Conservation (phyloP, 2,888 invertebrate genomes). For the Biston stratarius region DNA sequence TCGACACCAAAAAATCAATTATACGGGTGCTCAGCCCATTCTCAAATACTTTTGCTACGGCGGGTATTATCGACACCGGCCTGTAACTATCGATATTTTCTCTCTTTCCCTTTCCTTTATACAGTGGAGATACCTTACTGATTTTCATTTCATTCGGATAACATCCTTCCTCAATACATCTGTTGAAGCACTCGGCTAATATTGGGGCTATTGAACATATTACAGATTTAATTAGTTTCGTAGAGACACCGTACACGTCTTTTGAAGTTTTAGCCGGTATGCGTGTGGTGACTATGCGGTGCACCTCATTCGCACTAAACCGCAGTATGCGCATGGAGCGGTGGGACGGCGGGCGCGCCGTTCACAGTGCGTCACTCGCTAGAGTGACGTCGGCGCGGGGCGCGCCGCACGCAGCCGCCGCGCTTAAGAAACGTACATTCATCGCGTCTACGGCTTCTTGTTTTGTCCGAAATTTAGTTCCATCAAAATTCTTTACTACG, state of each 20-base stretch:
- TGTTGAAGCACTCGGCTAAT: neutral
- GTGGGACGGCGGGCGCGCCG: slow-evolving; percentile 1
- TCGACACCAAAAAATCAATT: too few relatives aligned
- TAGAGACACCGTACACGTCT: neutral
- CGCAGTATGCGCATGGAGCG: neutral
- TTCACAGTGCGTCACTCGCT: neutral
- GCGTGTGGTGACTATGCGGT: neutral
- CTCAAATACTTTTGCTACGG: too few relatives aligned
- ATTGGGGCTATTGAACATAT: neutral
- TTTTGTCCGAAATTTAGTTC: neutral
- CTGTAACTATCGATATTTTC: too few relatives aligned
- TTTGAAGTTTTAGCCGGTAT: slow-evolving; percentile 1
- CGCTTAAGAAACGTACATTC: neutral
- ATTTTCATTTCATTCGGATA: too few relatives aligned
- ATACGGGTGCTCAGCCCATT: too few relatives aligned
- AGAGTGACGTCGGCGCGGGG: neutral
- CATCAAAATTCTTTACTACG: neutral
- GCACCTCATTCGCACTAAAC: neutral
- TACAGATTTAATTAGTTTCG: neutral
- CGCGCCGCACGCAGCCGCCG: neutral
- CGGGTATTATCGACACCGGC: too few relatives aligned
- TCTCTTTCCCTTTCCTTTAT: too few relatives aligned
- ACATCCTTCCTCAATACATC: neutral
- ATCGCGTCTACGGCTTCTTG: neutral
- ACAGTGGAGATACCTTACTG: too few relatives aligned